Evolutionary conservation across 2,797 vertebrate species (phyloP).

Genomic region (Buceros bicornis): DNA sequence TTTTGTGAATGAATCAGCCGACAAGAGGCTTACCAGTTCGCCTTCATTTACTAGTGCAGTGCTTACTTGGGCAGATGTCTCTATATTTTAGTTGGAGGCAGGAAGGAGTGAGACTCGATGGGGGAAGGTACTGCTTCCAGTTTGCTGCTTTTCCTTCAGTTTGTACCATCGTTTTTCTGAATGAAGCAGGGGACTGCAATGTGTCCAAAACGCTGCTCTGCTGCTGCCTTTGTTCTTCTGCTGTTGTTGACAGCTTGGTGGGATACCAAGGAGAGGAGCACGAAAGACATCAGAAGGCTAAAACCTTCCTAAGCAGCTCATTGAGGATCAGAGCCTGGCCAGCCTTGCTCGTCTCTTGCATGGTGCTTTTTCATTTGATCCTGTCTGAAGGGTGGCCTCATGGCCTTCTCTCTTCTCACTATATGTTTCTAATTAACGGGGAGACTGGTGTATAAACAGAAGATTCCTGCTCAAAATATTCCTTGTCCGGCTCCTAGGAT

Average conservation of each 20-base stretch:
- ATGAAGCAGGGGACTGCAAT: neutral
- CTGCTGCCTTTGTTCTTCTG: neutral
- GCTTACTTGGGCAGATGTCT: constrained; percentile 71
- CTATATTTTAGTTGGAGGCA: constrained; percentile 67
- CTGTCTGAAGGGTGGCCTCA: neutral
- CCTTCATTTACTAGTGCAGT: constrained; percentile 62
- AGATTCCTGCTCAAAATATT: constrained; percentile 58
- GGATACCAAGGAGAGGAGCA: neutral
- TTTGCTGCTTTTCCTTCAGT: constrained; percentile 12
- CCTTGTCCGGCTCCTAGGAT: constrained; percentile 45
- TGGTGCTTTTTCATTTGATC: constrained; percentile 41
- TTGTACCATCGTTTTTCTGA: constrained; percentile 10
- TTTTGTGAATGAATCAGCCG: constrained; percentile 76
- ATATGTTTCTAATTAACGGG: constrained; percentile 63
- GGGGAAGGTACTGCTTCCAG: constrained; percentile 30
- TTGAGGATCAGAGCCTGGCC: neutral
- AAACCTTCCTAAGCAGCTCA: neutral
- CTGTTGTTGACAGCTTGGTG: neutral
- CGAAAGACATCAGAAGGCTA: neutral
- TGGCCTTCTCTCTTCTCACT: constrained; percentile 34
- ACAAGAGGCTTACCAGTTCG: constrained; percentile 62
- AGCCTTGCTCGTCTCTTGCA: constrained; percentile 7
- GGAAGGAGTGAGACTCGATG: constrained; percentile 9
- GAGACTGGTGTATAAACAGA: constrained; percentile 67
- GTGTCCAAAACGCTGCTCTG: neutral